Base-by-base conservation (phyloP, 2,888 invertebrate genomes). In the Drosophila nigricruria region DNA sequence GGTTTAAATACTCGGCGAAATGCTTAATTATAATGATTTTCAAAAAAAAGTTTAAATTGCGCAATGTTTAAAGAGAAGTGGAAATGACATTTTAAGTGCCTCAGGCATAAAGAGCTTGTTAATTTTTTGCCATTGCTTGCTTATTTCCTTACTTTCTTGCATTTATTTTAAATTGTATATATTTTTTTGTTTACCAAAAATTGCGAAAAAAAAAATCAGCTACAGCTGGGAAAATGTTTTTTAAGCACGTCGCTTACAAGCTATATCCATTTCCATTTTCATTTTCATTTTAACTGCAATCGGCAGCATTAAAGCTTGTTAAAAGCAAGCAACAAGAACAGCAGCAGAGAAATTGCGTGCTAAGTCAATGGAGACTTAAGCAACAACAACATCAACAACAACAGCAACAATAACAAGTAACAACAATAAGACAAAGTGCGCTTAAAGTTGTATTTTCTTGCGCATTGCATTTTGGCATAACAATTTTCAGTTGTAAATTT, bases 161-260 rank as follows among this genome's bases (percentile, higher is more conserved):
- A n/a, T 45, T 18, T 49, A 12, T 49, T 30, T 30, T 30, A 25
- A 25, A 6, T 5, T 23, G 16, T 18, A 8, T 18, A 42, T 27
- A 70, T 49, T 25, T 32, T 68, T 61, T 27, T 16, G 50, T 20
- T 50, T 32, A 18, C 32, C 63, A 45, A 67, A 74, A 79, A 77
- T 65, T 73, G 73, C 65, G n/a, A 67, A 71, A 70, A 64, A 2
- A 25, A 50, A 71, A 58, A 2, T 27, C 53, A 40, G 10, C 47
- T 18, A 49, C 18, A 49, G 30, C 30, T 23, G 34, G 59, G 68
- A 61, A 71, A 79, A 77, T 77, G 87, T 71, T 75, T 77, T 77
- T 80, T 78, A 82, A 84, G 87, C 84, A 84, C 82, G 74, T 87
- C 82, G 77, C 70, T 82, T 79, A 83, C 75, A 77, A 81, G 75